These are phyloP conservation scores for Oxyura jamaicensis DNA, from an alignment of 2,113 vertebrate species.

Conservation along the genomic window DNA sequence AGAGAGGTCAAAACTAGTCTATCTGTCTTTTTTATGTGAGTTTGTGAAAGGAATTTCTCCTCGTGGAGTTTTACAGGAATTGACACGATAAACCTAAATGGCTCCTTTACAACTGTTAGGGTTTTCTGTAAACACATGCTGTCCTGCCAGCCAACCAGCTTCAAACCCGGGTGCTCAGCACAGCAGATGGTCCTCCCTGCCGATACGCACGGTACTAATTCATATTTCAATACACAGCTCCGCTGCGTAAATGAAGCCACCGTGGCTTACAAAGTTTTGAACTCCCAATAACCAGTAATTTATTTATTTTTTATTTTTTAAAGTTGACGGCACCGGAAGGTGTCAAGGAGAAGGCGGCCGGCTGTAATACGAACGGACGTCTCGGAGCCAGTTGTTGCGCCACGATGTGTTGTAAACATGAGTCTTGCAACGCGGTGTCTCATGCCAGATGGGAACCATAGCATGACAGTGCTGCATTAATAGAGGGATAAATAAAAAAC, in stretches of 20 bases:
- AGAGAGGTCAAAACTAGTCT: constrained; percentile 68
- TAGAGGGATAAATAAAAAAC: background rate
- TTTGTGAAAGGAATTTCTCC: constrained; percentile 63
- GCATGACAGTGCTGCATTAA: background rate
- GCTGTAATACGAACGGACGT: background rate
- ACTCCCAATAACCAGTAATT: background rate
- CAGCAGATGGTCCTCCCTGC: constrained; percentile 69
- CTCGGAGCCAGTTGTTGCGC: background rate
- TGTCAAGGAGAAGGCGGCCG: background rate
- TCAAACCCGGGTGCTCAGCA: constrained; percentile 65
- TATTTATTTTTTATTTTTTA: background rate
- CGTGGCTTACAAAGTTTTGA: constrained; percentile 39
- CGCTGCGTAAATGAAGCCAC: constrained; percentile 46
- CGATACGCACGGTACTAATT: constrained; percentile 62
- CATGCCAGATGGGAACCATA: background rate
- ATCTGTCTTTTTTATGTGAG: constrained; percentile 55
- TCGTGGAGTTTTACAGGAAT: constrained; percentile 45
- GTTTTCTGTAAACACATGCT: constrained; percentile 74
- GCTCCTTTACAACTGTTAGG: constrained; percentile 72
- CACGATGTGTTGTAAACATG: rapidly evolving
- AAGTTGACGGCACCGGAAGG: background rate
- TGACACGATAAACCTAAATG: constrained; percentile 73
- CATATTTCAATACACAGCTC: constrained; percentile 59
- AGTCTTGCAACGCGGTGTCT: background rate
- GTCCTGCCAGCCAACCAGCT: constrained; percentile 73